phyloP scores from a whole-genome alignment of 2,113 vertebrate species.

The Zeus faber region DNA sequence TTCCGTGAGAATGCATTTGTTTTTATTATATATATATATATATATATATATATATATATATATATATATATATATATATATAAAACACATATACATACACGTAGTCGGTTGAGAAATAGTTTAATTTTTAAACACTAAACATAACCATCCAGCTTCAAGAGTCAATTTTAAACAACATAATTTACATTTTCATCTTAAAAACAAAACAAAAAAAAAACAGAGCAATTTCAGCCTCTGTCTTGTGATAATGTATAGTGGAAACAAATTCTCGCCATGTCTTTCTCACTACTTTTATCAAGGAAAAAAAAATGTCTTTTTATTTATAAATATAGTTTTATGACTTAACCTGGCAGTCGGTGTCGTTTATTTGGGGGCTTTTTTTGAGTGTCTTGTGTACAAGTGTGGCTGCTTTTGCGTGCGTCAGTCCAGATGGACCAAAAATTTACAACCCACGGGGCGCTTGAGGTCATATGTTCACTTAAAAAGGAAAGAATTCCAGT shows the following conservation, averaged over 20 bases:
- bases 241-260: conserved; percentile 71
- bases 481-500: conserved; percentile 39
- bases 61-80: too few relatives aligned
- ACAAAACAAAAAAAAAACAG: conserved; percentile 59
- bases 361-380: conserved; percentile 21
- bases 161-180: conserved; percentile 55
- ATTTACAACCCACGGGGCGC: background rate
- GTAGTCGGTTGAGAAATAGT: conserved; percentile 61
- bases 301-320: conserved; percentile 82
- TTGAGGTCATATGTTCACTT: conserved; percentile 48
- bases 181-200: conserved; percentile 55
- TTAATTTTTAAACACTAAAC: conserved; percentile 56
- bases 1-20: conserved; percentile 62
- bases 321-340: conserved; percentile 96
- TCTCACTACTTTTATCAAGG: conserved; percentile 70
- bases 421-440: background rate
- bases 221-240: conserved; percentile 67
- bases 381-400: conserved; percentile 6
- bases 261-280: conserved; percentile 64
- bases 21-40: conserved; percentile 44
- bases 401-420: background rate
- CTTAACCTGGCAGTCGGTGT: conserved; percentile 49
- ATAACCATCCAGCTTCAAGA: conserved; percentile 48
- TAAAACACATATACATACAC: conserved; percentile 21
- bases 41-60: too few relatives aligned